These are phyloP conservation scores for Haliclona indistincta DNA, from an alignment of 37 sponge, comb jelly and placozoan species.

Conservation along the genomic window DNA sequence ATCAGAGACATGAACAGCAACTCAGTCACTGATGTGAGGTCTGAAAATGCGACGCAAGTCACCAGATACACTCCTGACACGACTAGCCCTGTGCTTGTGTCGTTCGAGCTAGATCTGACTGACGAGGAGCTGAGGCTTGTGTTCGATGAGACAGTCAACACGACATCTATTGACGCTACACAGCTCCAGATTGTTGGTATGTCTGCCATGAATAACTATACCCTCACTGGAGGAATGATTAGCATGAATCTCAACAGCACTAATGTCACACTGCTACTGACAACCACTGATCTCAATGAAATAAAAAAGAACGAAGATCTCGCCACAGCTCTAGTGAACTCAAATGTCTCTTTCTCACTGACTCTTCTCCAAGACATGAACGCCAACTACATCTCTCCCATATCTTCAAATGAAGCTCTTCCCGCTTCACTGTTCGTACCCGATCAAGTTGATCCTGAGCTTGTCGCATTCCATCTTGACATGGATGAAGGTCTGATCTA, in stretches of 20 bases:
- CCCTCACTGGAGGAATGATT: conserved; percentile 62
- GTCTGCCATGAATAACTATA: conserved; percentile 10
- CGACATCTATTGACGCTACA: conserved; percentile 64
- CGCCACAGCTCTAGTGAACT: conserved; percentile 42
- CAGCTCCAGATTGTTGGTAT: conserved; percentile 24
- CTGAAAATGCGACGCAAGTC: conserved; percentile 37
- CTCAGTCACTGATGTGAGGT: conserved; percentile 38
- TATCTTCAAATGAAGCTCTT: background rate
- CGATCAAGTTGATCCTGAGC: conserved; percentile 67
- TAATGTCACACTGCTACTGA: conserved; percentile 52
- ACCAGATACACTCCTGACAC: conserved; percentile 57
- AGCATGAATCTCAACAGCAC: conserved; percentile 27
- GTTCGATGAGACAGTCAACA: conserved; percentile 84
- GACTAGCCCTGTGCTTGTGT: conserved; percentile 61
- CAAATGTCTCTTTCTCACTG: conserved; percentile 32
- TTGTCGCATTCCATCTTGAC: conserved; percentile 68
- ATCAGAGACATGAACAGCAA: conserved; percentile 79
- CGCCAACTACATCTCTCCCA: conserved; percentile 44
- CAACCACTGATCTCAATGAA: conserved; percentile 79
- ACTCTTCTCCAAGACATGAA: conserved; percentile 76
- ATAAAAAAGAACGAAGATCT: conserved; percentile 75
- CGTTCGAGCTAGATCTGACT: conserved; percentile 73
- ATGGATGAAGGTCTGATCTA: conserved; percentile 71
- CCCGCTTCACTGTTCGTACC: conserved; percentile 38
- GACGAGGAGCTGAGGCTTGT: conserved; percentile 60